Base-by-base conservation (phyloP, 2,797 vertebrate species). In the Megalops cyprinoides region DNA sequence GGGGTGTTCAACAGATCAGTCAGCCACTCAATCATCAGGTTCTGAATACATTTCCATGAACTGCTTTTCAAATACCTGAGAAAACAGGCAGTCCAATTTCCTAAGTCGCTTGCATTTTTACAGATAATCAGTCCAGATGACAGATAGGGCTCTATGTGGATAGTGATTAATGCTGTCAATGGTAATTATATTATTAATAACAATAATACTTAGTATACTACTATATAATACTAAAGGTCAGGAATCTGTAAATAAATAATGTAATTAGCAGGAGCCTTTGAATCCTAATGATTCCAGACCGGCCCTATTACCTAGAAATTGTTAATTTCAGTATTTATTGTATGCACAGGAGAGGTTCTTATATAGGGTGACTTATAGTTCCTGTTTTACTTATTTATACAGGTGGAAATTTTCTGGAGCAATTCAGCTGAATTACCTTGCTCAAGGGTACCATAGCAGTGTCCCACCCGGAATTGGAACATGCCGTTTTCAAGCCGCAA, bases 401-500 rank as follows among this genome's bases (percentile, higher is more conserved):
- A 56, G 75, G n/a, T n/a, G 75, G 75, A 56, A 8, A 51, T 51
- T 53, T 75, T 20, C 74, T 51, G 25, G 28, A 25, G 74, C 74
- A 75, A 51, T 71, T 34, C 46, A 51, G 28, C 28, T 75, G 28
- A 51, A 34, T 34, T 75, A 31, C 51, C 53, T 77, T 55, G 23
- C 75, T 56, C 75, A n/a, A 58, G 73, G 25, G 46, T 74, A 74
- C 73, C 9, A 51, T 74, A 51, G 73, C 14, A 25, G 20, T 28
- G 46, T 74, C n/a, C 46, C 44, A 58, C 49, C 28, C 53, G 15
- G 46, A 42, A 25, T 37, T 76, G 0, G 39, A 34, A 9, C 53
- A n/a, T 60, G 53, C 67, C n/a, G 18, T 65, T 42, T 80, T 80
- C 42, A 65, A 73, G 12, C 60, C 58, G 51, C 44, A 60, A 74